Percentiles rank a stretch among this genome's conserved stretches.
phyloP scores from a whole-genome alignment of 1,140 invertebrate genomes.

The Oreohelix idahoensis region DNA sequence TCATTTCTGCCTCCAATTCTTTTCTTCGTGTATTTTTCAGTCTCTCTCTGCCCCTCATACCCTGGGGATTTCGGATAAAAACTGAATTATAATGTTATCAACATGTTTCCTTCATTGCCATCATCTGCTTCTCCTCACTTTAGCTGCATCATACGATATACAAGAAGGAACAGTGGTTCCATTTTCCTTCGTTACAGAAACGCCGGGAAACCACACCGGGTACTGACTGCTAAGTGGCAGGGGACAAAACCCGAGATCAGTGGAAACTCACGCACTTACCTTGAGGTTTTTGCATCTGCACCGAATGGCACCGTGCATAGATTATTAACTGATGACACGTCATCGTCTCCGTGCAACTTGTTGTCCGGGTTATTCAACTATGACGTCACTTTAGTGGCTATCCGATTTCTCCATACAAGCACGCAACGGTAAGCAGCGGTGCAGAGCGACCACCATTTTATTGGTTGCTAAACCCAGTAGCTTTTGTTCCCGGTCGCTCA shows the following conservation, averaged over 20 bases:
- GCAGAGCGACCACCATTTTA: conserved; percentile 35
- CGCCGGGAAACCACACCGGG: no score
- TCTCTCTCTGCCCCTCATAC: no score
- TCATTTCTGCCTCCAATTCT: no score
- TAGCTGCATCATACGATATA: no score
- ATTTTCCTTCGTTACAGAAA: no score
- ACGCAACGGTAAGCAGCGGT: conserved; percentile 30
- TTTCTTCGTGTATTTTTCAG: no score
- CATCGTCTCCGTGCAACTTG: background rate
- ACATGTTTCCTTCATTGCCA: no score
- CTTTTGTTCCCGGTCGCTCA: conserved; percentile 18
- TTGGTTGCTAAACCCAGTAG: conserved; percentile 20
- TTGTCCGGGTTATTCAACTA: conserved; percentile 24
- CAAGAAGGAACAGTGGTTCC: no score
- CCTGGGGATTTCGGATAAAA: no score
- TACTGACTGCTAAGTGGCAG: no score
- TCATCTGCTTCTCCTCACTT: no score
- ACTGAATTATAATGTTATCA: no score
- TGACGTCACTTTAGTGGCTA: conserved; percentile 31
- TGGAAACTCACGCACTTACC: background rate
- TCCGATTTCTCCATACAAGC: conserved; percentile 23
- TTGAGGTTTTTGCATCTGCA: background rate
- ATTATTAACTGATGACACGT: background rate
- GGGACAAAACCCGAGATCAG: background rate
- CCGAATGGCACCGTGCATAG: background rate